These are phyloP conservation scores for Xiphophorus couchianus DNA, from an alignment of 2,113 vertebrate genomes.

Conservation along the genomic window DNA sequence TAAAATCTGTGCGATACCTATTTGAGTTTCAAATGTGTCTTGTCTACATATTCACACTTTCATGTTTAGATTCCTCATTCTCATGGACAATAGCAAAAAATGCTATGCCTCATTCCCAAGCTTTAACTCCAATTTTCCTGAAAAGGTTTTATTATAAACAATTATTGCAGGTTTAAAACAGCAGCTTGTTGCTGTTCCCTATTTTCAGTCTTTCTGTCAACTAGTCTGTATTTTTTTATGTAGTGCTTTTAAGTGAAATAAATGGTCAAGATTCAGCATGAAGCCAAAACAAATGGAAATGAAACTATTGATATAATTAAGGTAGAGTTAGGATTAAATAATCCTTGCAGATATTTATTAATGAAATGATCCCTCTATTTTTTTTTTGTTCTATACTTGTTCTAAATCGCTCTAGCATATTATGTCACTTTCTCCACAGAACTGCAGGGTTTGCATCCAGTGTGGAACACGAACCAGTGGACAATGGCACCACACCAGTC, in stretches of 20 bases:
- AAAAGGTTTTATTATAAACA: background rate
- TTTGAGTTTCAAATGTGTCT: background rate
- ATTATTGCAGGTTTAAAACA: background rate
- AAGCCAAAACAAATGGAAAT: too few species aligned
- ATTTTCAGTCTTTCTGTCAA: background rate
- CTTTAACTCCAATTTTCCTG: background rate
- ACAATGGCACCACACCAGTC: slow-evolving; percentile 95
- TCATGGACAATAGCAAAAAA: background rate
- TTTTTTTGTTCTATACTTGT: background rate
- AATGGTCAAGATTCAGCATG: too few species aligned
- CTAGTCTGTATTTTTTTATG: background rate
- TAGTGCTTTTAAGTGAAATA: background rate
- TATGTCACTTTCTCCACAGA: slow-evolving; percentile 63
- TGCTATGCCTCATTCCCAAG: background rate
- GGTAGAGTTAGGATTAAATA: too few species aligned
- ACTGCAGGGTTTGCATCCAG: slow-evolving; percentile 90
- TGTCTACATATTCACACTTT: too few species aligned
- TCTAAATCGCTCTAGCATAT: slow-evolving; percentile 12
- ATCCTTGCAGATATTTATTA: too few species aligned
- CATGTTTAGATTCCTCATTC: background rate
- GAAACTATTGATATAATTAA: too few species aligned
- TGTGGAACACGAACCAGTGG: slow-evolving; percentile 91
- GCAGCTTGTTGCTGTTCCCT: background rate
- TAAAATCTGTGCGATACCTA: background rate
- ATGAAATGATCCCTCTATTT: background rate